These are phyloP conservation scores for Diabrotica undecimpunctata DNA, from an alignment of 1,140 invertebrate genomes.

Conservation along the genomic window DNA sequence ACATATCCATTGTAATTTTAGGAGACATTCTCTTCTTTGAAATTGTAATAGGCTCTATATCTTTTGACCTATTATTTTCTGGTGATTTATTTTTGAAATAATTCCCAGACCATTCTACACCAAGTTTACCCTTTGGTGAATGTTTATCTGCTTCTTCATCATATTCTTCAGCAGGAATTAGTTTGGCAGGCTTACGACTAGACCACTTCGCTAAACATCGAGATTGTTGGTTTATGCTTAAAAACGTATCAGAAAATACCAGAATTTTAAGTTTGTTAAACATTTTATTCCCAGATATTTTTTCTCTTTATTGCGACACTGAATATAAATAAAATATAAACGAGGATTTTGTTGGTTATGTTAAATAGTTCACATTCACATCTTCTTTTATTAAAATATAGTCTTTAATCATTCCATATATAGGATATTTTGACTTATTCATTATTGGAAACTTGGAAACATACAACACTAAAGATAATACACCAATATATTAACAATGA, in stretches of 20 bases:
- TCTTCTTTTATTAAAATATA: too few relatives aligned
- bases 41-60: slow-evolving; percentile 12
- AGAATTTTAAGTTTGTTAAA: slow-evolving; percentile 21
- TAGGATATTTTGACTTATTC: too few relatives aligned
- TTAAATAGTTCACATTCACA: too few relatives aligned
- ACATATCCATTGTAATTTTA: slow-evolving; percentile 16
- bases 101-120: background rate
- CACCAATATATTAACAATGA: too few relatives aligned
- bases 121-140: background rate
- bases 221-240: background rate
- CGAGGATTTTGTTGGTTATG: too few relatives aligned
- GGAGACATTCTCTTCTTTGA: background rate
- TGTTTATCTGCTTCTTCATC: slow-evolving; percentile 13
- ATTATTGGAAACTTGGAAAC: too few relatives aligned
- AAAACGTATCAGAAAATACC: slow-evolving; percentile 9
- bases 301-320: too few relatives aligned
- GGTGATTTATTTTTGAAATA: background rate
- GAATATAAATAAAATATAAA: too few relatives aligned
- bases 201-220: slow-evolving; percentile 9
- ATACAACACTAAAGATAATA: too few relatives aligned
- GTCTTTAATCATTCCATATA: too few relatives aligned
- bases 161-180: slow-evolving; percentile 18
- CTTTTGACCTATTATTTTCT: background rate
- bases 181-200: slow-evolving; percentile 4
- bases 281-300: background rate